Evolutionary conservation across 2,888 invertebrate genomes (phyloP), one percentile per base, ranked within the genome.

Genomic region (Rhogogaster chlorosoma): DNA sequence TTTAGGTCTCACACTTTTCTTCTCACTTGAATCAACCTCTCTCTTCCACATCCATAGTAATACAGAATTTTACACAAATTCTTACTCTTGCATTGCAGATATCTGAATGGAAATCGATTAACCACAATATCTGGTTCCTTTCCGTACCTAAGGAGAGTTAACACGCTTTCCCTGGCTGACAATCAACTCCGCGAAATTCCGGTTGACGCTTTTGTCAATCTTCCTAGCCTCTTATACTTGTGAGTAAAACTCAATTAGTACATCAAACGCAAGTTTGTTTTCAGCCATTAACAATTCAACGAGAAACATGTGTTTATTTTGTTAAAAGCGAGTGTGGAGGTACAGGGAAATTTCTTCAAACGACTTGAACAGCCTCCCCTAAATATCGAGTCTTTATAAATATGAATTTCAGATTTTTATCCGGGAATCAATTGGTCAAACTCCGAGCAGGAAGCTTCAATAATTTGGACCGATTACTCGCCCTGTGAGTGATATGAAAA

Each of bases 121-220:
- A 89, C 87, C 36, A 90, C 95, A 36, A 88, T 86, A 9, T 86
- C 89, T 2, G 89, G 90, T 15, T 93, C 92, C 89, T 94, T 95
- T 87, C 94, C 94, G 5, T 88, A 88, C 29, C 87, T 95, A 83
- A 84, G 86, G 2, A 90, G 92, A 22, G 87, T 95, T 38, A 90
- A 91, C 42, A 93, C 93, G n/a, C 89, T 95, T 80, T 94, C 94
- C 6, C 88, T 95, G 90, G 94, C 94, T 32, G 93, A 94, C 80
- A 95, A 95, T 89, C 90, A 90, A 91, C 94, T 93, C 87, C 90
- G 88, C 84, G 87, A 83, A 78, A 92, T 93, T 87, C 94, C 89
- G 89, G 91, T 87, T 80, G 93, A 89, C 29, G 90, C 94, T 0
- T 93, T 95, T 84, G 88, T 90, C 1, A 91, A 91, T 84, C 90